Evolutionary conservation across 2,113 vertebrate genomes (phyloP), one percentile per base, ranked within the genome.

Genomic region (Otolemur garnettii): DNA sequence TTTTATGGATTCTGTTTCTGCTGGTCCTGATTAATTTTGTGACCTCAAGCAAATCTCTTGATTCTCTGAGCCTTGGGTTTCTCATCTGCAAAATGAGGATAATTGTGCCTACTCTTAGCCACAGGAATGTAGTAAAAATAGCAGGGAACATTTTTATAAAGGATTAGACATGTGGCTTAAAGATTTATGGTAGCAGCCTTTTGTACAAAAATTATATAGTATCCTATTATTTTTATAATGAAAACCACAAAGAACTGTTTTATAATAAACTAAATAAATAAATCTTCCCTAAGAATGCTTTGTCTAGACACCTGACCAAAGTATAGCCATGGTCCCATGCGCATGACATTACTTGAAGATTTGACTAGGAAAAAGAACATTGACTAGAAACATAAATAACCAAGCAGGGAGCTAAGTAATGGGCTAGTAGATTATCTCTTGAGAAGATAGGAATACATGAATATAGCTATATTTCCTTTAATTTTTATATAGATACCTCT

Each of bases 91-190:
- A 97, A 96, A 75, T 84, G 35, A 97, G 53, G 93, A 89, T 95
- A 96, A 96, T 96, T 96, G 94, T 97, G 66, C 62, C 69, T 93
- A 89, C 57, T 68, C 19, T 10, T 93, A 95, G 50, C 95, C 94
- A 96, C 80, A 97, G 57, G 80, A 97, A 97, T 97, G 94, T 93
- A 87, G 81, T 95, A 96, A 97, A 88, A 96, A 96, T 92, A 96
- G 89, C 86, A 87, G 59, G 78, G 60, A 92, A 71, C 81, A 93
- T 79, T 94, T 97, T 87, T 93, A 71, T 91, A 91, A 91, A 97
- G 86, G 69, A 88, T 93, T 95, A 83, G 22, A 57, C 24, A 57
- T 96, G 38, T 62, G 89, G 60, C 84, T 96, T 94, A 87, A 94
- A 92, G 57, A 87, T 96, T 90, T 90, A 90, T 84, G 45, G 72